phyloP scores from a whole-genome alignment of 2,888 invertebrate genomes.

The Macropis europaea region DNA sequence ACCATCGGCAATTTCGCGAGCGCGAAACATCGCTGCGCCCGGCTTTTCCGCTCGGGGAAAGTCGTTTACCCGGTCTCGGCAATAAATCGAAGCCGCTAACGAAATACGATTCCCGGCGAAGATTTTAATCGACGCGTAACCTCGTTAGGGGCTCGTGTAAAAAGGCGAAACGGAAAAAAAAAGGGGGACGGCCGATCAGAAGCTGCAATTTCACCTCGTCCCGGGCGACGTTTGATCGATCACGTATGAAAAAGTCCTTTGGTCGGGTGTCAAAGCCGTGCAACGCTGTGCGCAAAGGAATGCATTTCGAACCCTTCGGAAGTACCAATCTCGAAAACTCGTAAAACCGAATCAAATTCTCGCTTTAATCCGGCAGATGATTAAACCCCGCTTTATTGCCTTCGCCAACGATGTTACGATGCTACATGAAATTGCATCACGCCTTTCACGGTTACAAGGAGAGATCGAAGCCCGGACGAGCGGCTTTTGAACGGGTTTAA shows the following conservation, averaged over 20 bases:
- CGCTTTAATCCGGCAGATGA: constrained; percentile 74
- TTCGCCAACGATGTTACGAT: constrained; percentile 59
- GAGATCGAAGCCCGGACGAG: no score
- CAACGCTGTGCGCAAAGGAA: constrained; percentile 23
- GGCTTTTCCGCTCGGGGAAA: not conserved
- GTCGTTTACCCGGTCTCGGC: constrained; percentile 8
- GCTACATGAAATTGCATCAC: constrained; percentile 34
- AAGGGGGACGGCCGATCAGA: not conserved
- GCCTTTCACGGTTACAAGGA: not conserved
- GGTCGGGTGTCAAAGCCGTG: not conserved
- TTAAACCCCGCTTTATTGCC: constrained; percentile 73
- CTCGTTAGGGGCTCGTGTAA: constrained; percentile 18
- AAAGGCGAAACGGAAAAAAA: no score
- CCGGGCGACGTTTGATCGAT: constrained; percentile 36
- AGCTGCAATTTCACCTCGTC: constrained; percentile 25
- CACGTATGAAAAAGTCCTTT: constrained; percentile 31
- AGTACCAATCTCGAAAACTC: constrained; percentile 75
- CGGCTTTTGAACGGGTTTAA: no score
- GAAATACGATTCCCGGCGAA: not conserved
- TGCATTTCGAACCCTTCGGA: constrained; percentile 40
- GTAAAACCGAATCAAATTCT: constrained; percentile 78
- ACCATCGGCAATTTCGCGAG: constrained; percentile 1
- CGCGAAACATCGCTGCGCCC: constrained; percentile 1
- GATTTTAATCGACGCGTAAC: constrained; percentile 24
- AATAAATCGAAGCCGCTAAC: not conserved